Evolutionary conservation across 23 tunicate species (phyloP).

Genomic region (Diplosoma virens): DNA sequence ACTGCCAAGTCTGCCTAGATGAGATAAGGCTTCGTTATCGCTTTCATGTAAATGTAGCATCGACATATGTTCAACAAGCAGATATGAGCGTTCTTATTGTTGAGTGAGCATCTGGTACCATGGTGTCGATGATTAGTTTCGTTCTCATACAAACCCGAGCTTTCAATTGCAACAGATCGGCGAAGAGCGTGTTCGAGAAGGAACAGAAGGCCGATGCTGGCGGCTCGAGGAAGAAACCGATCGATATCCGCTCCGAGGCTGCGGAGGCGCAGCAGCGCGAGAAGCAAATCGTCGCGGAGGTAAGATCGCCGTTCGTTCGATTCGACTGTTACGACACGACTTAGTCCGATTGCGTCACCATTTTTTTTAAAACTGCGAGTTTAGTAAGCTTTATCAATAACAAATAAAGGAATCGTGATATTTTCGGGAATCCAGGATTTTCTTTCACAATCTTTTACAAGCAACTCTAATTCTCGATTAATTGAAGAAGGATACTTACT

Average conservation of each 20-base stretch:
- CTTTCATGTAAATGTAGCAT: not conserved
- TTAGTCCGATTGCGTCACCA: no score
- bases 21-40: no score
- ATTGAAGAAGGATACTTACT: no score
- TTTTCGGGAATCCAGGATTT: no score
- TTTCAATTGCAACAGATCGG: slow-evolving; percentile 35
- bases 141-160: no score
- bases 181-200: slow-evolving; percentile 47
- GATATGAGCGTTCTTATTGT: not conserved
- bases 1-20: not conserved
- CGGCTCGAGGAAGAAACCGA: slow-evolving; percentile 40
- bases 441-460: no score
- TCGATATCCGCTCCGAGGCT: slow-evolving; percentile 68
- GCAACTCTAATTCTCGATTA: no score
- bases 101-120: not conserved
- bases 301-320: not conserved
- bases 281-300: slow-evolving; percentile 41
- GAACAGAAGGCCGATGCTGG: not conserved
- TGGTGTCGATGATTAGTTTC: no score
- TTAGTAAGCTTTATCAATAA: no score
- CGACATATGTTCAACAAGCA: not conserved
- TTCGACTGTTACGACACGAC: no score
- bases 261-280: slow-evolving; percentile 58
- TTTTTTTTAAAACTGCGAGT: no score
- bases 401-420: no score